Conservation (phyloP, 92 coral and sea anemone genomes). For the Diadumene lineata region DNA sequence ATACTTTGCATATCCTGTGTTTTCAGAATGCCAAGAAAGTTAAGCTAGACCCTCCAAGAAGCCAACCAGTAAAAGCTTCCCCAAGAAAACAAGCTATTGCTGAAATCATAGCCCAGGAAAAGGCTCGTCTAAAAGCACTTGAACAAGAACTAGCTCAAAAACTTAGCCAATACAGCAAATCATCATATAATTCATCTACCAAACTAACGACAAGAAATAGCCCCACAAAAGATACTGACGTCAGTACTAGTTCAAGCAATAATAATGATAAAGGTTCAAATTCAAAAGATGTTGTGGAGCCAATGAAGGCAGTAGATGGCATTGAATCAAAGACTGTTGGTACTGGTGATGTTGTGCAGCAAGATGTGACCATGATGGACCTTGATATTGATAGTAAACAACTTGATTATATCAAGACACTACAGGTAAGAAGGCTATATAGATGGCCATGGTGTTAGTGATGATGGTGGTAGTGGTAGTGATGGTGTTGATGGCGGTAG, state of each 20-base stretch:
- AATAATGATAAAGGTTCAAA: no score
- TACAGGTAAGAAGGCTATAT: conserved; percentile 47
- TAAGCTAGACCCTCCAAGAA: conserved; percentile 23
- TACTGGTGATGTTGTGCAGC: no score
- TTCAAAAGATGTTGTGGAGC: background rate
- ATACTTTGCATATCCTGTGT: no score
- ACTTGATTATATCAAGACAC: conserved; percentile 57
- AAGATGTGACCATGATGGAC: conserved; percentile 1
- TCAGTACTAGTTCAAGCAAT: background rate
- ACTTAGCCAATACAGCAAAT: conserved; percentile 58
- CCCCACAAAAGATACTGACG: background rate
- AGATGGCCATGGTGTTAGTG: background rate
- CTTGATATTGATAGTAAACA: conserved; percentile 41
- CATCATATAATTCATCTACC: no score
- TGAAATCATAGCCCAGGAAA: conserved; percentile 81
- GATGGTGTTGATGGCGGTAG: background rate
- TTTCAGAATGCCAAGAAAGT: conserved; percentile 32
- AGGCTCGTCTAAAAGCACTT: conserved; percentile 71
- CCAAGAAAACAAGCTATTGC: conserved; percentile 58
- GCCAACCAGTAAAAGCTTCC: conserved; percentile 37
- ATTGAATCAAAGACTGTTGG: background rate
- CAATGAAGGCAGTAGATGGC: background rate
- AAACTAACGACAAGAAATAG: background rate
- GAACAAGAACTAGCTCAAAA: conserved; percentile 83
- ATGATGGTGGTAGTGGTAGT: background rate